phyloP scores from a whole-genome alignment of 2,888 invertebrate species.

The Tridacna crocea region DNA sequence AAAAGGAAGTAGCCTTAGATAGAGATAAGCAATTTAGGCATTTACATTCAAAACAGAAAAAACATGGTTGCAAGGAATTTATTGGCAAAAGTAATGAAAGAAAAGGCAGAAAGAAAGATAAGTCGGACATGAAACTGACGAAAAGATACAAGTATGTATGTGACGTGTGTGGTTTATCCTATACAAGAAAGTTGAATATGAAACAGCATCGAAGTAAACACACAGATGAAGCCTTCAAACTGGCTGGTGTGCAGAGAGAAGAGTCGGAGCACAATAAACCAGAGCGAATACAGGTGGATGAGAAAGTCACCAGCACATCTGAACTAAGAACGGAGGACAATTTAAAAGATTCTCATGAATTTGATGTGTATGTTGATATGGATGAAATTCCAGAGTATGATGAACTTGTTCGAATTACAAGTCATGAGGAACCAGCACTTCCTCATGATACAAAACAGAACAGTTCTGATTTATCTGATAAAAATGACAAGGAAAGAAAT shows the following conservation, averaged over 20 bases:
- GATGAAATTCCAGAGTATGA: slow-evolving; percentile 11
- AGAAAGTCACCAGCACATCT: not conserved
- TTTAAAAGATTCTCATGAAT: not conserved
- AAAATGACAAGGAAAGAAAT: not conserved
- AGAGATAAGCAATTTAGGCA: not conserved
- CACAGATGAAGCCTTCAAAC: slow-evolving; percentile 20
- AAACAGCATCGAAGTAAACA: slow-evolving; percentile 20
- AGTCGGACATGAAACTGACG: not conserved
- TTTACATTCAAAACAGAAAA: not conserved
- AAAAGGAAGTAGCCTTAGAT: not conserved
- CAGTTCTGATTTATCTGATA: not conserved
- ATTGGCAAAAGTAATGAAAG: not conserved
- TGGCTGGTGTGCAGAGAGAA: slow-evolving; percentile 21
- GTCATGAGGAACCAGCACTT: not conserved
- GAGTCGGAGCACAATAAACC: not conserved
- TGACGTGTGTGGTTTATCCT: slow-evolving; percentile 20
- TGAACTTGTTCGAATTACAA: not conserved
- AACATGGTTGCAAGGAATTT: not conserved
- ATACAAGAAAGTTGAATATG: slow-evolving; percentile 27
- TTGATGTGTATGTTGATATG: slow-evolving; percentile 19
- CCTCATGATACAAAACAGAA: not conserved
- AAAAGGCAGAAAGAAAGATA: not conserved
- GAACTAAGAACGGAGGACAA: not conserved
- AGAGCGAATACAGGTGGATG: not conserved
- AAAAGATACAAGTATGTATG: slow-evolving; percentile 19